Base-by-base conservation (phyloP, 2,113 vertebrate genomes). In the Clupea harengus region DNA sequence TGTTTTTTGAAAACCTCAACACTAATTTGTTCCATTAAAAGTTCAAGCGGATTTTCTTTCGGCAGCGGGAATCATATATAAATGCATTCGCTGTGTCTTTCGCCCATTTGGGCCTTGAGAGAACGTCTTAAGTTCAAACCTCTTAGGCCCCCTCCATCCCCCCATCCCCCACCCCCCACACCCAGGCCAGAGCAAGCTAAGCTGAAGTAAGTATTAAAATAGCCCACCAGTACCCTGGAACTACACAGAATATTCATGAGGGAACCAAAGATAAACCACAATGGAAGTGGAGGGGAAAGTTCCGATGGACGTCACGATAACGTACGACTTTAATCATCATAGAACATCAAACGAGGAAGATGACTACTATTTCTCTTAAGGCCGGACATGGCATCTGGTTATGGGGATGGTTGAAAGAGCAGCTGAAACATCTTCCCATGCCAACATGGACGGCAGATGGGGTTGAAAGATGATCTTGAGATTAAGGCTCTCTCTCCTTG, bases 1-100 rank as follows among this genome's bases (percentile, higher is more conserved):
- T 64, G 25, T 82, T 57, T 57, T 85, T 60, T 45, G 25, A 81
- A 87, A 86, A 81, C 83, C 82, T 75, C 83, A 45, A 80, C 78
- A 82, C 82, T 84, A 88, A 87, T 89, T 87, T 88, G 83, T 87
- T 83, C 83, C 87, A 88, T 91, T 88, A 88, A 78, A 87, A 88
- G 88, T 89, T 89, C 88, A 89, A 87, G 85, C 57, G 88, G 86
- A 84, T 89, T 89, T 81, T 44, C 57, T 88, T 83, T 88, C 88
- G 82, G 17, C 45, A 45, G 81, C 32, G 46, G 44, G 47, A 81
- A 75, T 49, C 50, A 84, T 81, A 45, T 87, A 87, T 75, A 84
- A 81, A 82, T 64, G 75, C 86, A 84, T 87, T 85, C 45, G 64
- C 46, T 78, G 47, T 82, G 54, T 85, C 60, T 64, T 46, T 49